Conservation (phyloP, 1,140 invertebrate genomes). For the Dinothrombium tinctorium region DNA sequence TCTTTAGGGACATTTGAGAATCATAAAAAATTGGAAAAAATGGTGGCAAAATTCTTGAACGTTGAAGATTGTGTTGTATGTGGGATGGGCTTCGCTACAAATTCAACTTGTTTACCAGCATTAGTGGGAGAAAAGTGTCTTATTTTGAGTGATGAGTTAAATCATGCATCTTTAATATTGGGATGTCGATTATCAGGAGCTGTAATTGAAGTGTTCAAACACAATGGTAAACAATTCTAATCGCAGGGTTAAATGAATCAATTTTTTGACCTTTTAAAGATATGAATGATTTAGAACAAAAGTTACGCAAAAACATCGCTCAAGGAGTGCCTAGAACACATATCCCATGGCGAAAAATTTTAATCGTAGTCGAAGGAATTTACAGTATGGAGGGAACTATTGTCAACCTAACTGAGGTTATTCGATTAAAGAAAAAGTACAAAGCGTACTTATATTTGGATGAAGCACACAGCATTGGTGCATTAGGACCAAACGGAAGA, state of each 20-base stretch:
- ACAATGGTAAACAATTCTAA: constrained; percentile 28
- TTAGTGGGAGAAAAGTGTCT: constrained; percentile 58
- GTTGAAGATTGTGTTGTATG: constrained; percentile 82
- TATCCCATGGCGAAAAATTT: constrained; percentile 69
- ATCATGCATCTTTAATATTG: constrained; percentile 87
- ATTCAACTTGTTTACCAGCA: constrained; percentile 72
- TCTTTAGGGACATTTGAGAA: constrained; percentile 22
- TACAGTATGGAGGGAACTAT: constrained; percentile 92
- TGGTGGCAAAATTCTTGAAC: constrained; percentile 72
- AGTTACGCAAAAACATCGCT: constrained; percentile 38
- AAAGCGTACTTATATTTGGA: constrained; percentile 82
- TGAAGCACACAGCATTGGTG: constrained; percentile 90
- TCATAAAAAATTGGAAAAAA: constrained; percentile 54
- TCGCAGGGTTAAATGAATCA: no score
- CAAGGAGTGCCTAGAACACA: constrained; percentile 51
- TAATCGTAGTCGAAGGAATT: constrained; percentile 83
- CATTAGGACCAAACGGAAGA: constrained; percentile 58
- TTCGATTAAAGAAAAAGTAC: constrained; percentile 83
- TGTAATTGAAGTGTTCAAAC: constrained; percentile 63
- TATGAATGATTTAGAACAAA: constrained; percentile 56
- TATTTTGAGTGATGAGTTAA: constrained; percentile 83
- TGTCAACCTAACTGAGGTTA: constrained; percentile 61
- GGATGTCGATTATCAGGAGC: constrained; percentile 71
- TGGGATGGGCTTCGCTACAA: constrained; percentile 97
- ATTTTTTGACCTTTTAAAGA: constrained; percentile 30